Evolutionary conservation across 1,140 invertebrate genomes (phyloP), one percentile per base, ranked within the genome.

Genomic region (Drosophila athabasca): DNA sequence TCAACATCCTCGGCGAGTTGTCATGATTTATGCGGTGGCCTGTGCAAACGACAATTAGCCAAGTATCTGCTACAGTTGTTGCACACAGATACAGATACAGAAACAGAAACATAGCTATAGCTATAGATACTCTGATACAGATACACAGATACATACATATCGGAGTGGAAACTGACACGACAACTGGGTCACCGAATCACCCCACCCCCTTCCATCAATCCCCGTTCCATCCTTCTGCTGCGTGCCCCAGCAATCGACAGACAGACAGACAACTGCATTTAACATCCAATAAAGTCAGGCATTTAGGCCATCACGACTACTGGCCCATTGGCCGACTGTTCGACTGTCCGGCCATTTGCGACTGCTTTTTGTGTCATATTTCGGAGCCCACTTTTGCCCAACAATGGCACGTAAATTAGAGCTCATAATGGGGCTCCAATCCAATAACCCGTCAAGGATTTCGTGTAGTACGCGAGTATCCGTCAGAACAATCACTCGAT

Each of bases 351-450:
- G 11, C 31, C 31, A 48, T 60, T 73, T 13, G 52, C 41, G 15
- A 54, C 26, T 39, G 35, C 17, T 39, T 39, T 39, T 2, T 39
- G 51, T 39, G 51, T 58, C 66, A 69, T 57, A 68, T 69, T 68
- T 68, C 24, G 13, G 17, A 19, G 15, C 35, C 26, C 57, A 62
- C 51, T 54, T 62, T 45, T 68, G n/a, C 43, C 41, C 57, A 61
- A 83, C 80, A 87, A 87, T 79, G 83, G 83, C 78, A 75, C 72
- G 78, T 79, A 88, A 87, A 88, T 87, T 88, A 87, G 64, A 29
- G 51, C 15, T 51, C 71, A 79, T 79, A 71, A 79, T 79, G 57
- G 39, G 11, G 3, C 35, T 39, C 9, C 44, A 15, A 54, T 66
- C 24, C 24, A 75, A 19, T 19, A 19, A 54, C 61, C 48, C 53